Evolutionary conservation across 2,797 vertebrate species (phyloP).

Genomic region (Neosalanx taihuensis): DNA sequence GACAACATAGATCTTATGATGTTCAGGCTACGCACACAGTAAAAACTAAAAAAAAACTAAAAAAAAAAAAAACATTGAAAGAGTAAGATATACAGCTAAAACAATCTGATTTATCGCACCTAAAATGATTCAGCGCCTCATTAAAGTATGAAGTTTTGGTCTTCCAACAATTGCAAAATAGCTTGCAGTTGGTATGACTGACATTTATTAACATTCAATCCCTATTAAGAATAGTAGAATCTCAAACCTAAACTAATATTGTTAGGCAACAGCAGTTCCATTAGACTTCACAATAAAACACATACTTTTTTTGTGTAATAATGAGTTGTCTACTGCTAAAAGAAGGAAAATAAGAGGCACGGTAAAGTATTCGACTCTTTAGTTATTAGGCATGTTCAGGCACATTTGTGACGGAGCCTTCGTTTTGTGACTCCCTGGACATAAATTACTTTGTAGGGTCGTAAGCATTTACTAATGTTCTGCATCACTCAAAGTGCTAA

Average conservation of each 20-base stretch:
- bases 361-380: slow-evolving; percentile 42
- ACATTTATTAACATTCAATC: slow-evolving; percentile 55
- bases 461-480: slow-evolving; percentile 31
- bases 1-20: background rate
- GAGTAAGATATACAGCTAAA: background rate
- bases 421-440: slow-evolving; percentile 36
- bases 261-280: slow-evolving; percentile 27
- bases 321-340: slow-evolving; percentile 45
- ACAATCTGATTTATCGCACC: background rate
- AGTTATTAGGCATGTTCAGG: slow-evolving; percentile 28
- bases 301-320: slow-evolving; percentile 33
- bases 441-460: slow-evolving; percentile 50
- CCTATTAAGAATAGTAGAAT: slow-evolving; percentile 45
- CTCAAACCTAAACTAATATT: slow-evolving; percentile 54
- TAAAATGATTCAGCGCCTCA: slow-evolving; percentile 17
- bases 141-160: slow-evolving; percentile 51
- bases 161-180: slow-evolving; percentile 40
- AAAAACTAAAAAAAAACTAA: too few relatives aligned
- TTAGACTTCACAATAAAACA: slow-evolving; percentile 37
- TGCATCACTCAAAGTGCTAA: slow-evolving; percentile 61
- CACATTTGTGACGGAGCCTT: slow-evolving; percentile 28
- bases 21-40: background rate
- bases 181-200: slow-evolving; percentile 51
- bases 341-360: slow-evolving; percentile 60
- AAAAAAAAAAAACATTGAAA: background rate